phyloP scores from a whole-genome alignment of 1,140 invertebrate genomes.

The Aculops lycopersici region DNA sequence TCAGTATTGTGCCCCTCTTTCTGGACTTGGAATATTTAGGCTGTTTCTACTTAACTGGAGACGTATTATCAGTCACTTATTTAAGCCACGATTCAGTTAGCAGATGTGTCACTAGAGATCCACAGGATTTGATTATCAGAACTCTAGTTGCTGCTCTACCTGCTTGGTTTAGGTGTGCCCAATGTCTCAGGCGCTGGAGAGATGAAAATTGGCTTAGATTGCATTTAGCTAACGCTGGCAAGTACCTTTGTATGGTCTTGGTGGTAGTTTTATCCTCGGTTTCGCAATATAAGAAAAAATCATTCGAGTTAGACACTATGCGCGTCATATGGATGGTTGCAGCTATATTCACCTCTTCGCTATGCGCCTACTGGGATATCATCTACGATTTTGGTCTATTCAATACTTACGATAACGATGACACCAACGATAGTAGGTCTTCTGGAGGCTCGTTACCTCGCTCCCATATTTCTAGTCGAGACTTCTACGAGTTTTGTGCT shows the following conservation, averaged over 20 bases:
- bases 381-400: constrained; percentile 98
- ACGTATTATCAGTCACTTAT: not conserved
- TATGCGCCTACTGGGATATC: constrained; percentile 73
- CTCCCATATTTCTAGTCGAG: not conserved
- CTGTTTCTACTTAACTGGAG: constrained; percentile 20
- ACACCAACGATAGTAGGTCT: constrained; percentile 16
- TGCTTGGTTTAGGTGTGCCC: constrained; percentile 86
- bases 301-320: not conserved
- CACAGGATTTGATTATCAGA: constrained; percentile 18
- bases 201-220: constrained; percentile 21
- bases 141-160: constrained; percentile 61
- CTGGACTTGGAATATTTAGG: constrained; percentile 75
- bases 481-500: no score
- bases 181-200: constrained; percentile 67
- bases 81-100: constrained; percentile 2
- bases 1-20: constrained; percentile 56
- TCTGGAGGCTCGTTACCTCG: not conserved
- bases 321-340: constrained; percentile 27
- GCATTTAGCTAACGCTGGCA: constrained; percentile 62
- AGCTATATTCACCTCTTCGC: constrained; percentile 39
- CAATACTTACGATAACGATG: constrained; percentile 48
- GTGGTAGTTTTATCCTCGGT: not conserved
- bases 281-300: not conserved
- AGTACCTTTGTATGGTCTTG: constrained; percentile 29
- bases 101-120: constrained; percentile 14